Evolutionary conservation across 92 coral and sea anemone species (phyloP), one percentile per base, ranked within the genome.

Genomic region (Palythoa grandiflora): DNA sequence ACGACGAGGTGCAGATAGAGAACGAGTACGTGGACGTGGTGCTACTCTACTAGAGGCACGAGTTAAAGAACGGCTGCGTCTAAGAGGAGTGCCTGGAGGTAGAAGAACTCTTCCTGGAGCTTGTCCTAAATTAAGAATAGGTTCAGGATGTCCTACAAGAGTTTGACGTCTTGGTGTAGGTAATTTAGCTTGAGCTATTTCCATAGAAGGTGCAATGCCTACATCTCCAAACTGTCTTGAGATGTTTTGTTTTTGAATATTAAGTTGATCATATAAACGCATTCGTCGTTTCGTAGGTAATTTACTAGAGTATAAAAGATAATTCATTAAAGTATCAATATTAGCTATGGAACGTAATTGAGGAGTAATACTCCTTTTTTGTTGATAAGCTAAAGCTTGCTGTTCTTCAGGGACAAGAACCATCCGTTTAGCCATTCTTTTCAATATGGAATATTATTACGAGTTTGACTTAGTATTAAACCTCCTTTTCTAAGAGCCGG

Each of bases 301-400:
- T 40, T 16, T 17, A 3, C 54, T 74, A 13, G 40, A 40, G 28
- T 47, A 6, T 2, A 44, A 14, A 1, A 36, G 10, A 5, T 71
- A 13, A 6, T 71, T 16, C 75, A 71, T 28, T 13, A 71, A 3
- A 1, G 79, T 13, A 12, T 74, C 36, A 3, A 74, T 13, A 37
- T 74, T 47, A 8, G 79, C 14, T n/a, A 74, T 54, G 35, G 79
- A 74, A 1, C 79, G 79, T 5, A 74, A 2, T 40, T 74, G 79
- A 5, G 79, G 75, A 2, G 51, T 15, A 12, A 74, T 44, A 35
- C 7, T 15, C 2, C 3, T 0, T 35, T 74, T 17, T 74, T 74
- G 79, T 17, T 74, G 79, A 8, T 40, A 50, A 13, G 79, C 59
- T 13, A 28, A 28, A 28, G 28, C 47, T 40, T 40, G 47, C 1